Base-by-base conservation (phyloP, 2,888 invertebrate genomes). In the Perithous albicinctus region DNA sequence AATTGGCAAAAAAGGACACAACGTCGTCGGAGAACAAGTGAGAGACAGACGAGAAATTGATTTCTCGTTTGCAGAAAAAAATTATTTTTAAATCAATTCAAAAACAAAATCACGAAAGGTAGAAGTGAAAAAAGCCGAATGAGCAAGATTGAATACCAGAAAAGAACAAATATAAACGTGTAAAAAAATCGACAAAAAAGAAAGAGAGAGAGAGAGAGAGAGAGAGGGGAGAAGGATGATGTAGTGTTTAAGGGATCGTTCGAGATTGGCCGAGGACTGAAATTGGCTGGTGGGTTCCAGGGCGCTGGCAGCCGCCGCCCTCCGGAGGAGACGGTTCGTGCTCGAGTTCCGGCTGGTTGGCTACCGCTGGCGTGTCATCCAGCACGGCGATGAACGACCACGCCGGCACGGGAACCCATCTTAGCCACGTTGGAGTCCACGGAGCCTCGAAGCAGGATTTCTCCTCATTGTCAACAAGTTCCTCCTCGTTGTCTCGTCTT, bases 231-330 rank as follows among this genome's bases (percentile, higher is more conserved):
- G 48, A 46, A 75, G 75, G 41, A 70, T 76, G 83, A 75, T 63
- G 84, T 92, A 92, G 92, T 91, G 92, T 92, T 92, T 93, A 92
- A 92, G 92, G 92, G 87, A 91, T 88, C 90, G 89, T 89, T 89
- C 89, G 90, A 90, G 87, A 79, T 88, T 90, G 91, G 90, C 91
- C 90, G 92, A 91, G 91, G 92, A 92, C 92, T 92, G 92, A 67
- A 91, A 92, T 92, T 93, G 93, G 92, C 92, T 93, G 93, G 91
- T 92, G 93, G 82, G 93, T 93, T 93, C 93, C 93, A 92, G 92
- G 92, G 92, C 92, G 92, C 89, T 92, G 92, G 93, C 92, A 92
- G 93, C 92, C 92, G 93, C 93, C 92, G 93, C 92, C 92, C 92
- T 92, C 92, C 87, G 92, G 89, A 87, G 92, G 92, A 88, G 92